Evolutionary conservation across 2,113 vertebrate genomes (phyloP), one percentile per base, ranked within the genome.

Genomic region (Sclerurus mexicanus): DNA sequence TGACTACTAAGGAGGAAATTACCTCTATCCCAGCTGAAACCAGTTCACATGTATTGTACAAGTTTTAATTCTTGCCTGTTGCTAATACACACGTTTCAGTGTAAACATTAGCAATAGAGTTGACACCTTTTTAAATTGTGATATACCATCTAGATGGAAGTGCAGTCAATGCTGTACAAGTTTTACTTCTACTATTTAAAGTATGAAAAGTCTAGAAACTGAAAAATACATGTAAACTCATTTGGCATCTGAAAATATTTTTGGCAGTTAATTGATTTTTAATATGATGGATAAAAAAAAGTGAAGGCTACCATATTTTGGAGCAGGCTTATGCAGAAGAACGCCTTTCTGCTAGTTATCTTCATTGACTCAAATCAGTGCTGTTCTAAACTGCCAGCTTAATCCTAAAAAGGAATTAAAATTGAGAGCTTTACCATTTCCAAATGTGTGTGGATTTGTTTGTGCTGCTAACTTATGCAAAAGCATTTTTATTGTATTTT

Each of bases 251-350:
- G 4, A 28, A 58, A 67, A 52, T 9, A 23, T 21, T 82, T 84
- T 64, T 75, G 42, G 24, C 12, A 27, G 8, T 39, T 74, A 10
- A 22, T 28, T 62, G 11, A 9, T 19, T 93, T 93, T 85, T 78
- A 14, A 39, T 2, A 3, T 9, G 12, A 14, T 56, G 3, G 22
- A 9, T 73, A 4, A n/a, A 84, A 75, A n/a, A 20, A 27, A 24
- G 49, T 28, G 7, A 55, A 4, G 10, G 3, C 20, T 63, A 12
- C 22, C 0, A 0, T 78, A 12, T 63, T 75, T 79, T 16, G 9
- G 14, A 37, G 3, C 5, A 73, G 27, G 27, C 21, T 58, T 62
- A 28, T 0, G 25, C 6, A 16, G 56, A 46, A 81, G 6, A 6
- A 5, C 78, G 17, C 10, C 12, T 77, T 77, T 33, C 23, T 74